phyloP scores from a whole-genome alignment of 2,888 invertebrate genomes.

The Drepanosiphum platanoidis region DNA sequence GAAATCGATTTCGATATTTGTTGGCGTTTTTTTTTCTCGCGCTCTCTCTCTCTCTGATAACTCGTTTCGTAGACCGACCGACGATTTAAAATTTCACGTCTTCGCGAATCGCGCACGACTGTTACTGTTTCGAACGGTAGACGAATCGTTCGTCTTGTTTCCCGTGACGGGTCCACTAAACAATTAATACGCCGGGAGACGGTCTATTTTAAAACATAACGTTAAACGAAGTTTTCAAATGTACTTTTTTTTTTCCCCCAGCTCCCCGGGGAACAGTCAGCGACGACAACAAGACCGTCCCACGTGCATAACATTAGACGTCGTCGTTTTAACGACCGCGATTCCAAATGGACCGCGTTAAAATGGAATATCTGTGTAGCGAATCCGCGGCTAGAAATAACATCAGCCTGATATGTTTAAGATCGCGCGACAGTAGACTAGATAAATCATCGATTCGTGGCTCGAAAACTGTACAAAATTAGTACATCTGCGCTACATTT shows the following conservation, averaged over 20 bases:
- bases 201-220: constrained; percentile 32
- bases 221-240: not conserved
- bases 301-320: constrained; percentile 28
- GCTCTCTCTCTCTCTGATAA: not conserved
- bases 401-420: not conserved
- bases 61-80: not conserved
- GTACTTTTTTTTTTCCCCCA: not conserved
- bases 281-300: not conserved
- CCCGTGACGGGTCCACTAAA: not conserved
- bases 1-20: not conserved
- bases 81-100: not conserved
- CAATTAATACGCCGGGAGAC: not conserved
- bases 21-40: not conserved
- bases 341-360: constrained; percentile 20
- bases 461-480: no score
- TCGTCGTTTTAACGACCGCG: constrained; percentile 24
- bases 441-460: not conserved
- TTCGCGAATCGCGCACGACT: not conserved
- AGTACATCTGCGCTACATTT: no score
- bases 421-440: not conserved
- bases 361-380: not conserved
- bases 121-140: not conserved
- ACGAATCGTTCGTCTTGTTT: not conserved
- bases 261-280: constrained; percentile 2
- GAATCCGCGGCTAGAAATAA: not conserved